A percentile compares a stretch with the other conserved stretches of the same genome.
Evolutionary conservation across 2,113 vertebrate species (phyloP).

Genomic region (Pionites leucogaster): DNA sequence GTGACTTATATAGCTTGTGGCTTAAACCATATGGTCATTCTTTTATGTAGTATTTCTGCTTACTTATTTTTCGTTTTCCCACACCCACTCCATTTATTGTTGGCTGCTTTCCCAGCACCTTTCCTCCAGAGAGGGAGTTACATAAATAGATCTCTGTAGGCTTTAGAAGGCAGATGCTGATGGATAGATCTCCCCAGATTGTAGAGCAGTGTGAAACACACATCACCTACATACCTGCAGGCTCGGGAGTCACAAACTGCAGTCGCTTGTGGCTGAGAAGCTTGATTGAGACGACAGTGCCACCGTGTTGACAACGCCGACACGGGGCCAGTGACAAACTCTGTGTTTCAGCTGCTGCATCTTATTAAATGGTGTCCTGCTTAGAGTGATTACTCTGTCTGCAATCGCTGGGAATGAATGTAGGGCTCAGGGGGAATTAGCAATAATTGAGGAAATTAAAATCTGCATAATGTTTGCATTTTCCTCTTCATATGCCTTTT

Average conservation of each 20-base stretch:
- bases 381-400: conserved; percentile 63
- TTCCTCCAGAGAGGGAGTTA: conserved; percentile 66
- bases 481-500: conserved; percentile 61
- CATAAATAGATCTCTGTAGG: conserved; percentile 71
- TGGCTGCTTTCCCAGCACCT: conserved; percentile 77
- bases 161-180: conserved; percentile 36
- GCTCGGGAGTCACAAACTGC: fast-evolving
- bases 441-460: conserved; percentile 65
- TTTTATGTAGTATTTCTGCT: conserved; percentile 69
- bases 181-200: conserved; percentile 38
- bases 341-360: conserved; percentile 20
- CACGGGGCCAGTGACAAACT: background rate
- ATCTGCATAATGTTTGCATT: conserved; percentile 66
- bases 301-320: background rate
- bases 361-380: conserved; percentile 53
- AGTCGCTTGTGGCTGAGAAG: background rate
- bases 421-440: conserved; percentile 59
- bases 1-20: conserved; percentile 61
- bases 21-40: conserved; percentile 73
- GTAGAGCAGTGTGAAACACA: background rate
- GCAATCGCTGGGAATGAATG: conserved; percentile 42
- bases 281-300: background rate
- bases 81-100: conserved; percentile 75
- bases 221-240: conserved; percentile 27
- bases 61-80: conserved; percentile 75